Conservation (phyloP, 2,797 vertebrate species). For the Yasuhikotakia modesta region DNA sequence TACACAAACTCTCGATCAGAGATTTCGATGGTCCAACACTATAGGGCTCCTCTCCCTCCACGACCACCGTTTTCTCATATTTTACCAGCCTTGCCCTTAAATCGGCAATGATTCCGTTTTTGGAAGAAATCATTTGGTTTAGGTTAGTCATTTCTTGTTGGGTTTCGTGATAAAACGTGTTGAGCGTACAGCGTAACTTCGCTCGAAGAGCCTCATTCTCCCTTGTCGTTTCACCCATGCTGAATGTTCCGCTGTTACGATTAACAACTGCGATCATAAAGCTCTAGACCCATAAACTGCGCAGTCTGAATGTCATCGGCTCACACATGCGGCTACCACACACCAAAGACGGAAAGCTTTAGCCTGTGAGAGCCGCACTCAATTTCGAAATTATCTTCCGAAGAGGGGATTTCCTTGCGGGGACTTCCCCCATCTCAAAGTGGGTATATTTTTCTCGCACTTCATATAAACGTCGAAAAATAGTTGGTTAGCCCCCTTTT, state of each 20-base stretch:
- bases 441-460: slow-evolving; percentile 60
- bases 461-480: slow-evolving; percentile 46
- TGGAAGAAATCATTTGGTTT: slow-evolving; percentile 75
- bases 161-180: slow-evolving; percentile 84
- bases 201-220: slow-evolving; percentile 68
- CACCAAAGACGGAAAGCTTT: slow-evolving; percentile 40
- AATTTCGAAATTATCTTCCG: slow-evolving; percentile 57
- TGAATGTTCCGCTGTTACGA: background rate
- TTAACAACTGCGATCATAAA: slow-evolving; percentile 13
- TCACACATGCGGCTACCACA: slow-evolving; percentile 19
- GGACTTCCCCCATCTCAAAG: slow-evolving; percentile 61
- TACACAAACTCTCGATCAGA: slow-evolving; percentile 84
- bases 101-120: slow-evolving; percentile 81
- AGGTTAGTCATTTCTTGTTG: slow-evolving; percentile 79
- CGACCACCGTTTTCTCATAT: slow-evolving; percentile 71
- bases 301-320: background rate
- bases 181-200: slow-evolving; percentile 76
- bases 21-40: slow-evolving; percentile 79
- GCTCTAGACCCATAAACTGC: slow-evolving; percentile 29
- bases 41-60: slow-evolving; percentile 68
- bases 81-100: slow-evolving; percentile 76
- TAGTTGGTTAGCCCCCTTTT: slow-evolving; percentile 31
- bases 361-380: slow-evolving; percentile 44
- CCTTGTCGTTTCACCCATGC: slow-evolving; percentile 74
- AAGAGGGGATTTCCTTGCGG: slow-evolving; percentile 66